These are phyloP conservation scores for Nephrotoma guestfalica DNA, from an alignment of 2,888 invertebrate genomes.

Conservation along the genomic window DNA sequence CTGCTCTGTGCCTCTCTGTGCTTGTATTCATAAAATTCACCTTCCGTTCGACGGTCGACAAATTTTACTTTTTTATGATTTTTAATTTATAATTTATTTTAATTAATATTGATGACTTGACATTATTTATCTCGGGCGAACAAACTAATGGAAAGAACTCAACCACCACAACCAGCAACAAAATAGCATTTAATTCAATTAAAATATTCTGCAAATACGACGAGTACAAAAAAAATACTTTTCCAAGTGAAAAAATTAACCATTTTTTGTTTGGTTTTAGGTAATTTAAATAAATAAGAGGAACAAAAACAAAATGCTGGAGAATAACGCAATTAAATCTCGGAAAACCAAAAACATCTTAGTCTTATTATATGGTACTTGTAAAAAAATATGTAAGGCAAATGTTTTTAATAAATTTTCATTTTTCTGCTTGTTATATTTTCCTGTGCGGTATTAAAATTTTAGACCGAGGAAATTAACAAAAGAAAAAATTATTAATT, in stretches of 20 bases:
- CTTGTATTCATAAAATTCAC: background rate
- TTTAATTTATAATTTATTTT: background rate
- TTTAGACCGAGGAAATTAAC: background rate
- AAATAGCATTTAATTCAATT: background rate
- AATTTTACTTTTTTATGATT: background rate
- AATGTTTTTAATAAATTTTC: background rate
- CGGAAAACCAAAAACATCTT: background rate
- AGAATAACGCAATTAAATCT: background rate
- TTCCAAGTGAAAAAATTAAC: background rate
- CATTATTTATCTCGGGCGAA: background rate
- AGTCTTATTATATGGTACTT: background rate
- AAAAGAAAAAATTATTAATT: background rate
- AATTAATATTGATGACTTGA: background rate
- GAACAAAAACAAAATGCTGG: background rate
- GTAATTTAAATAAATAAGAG: background rate
- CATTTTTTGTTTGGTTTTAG: background rate
- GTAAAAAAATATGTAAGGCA: background rate
- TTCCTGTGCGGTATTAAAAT: background rate
- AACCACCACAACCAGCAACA: background rate
- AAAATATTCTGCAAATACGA: background rate
- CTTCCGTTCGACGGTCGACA: background rate
- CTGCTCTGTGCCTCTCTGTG: background rate
- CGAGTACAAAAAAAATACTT: background rate
- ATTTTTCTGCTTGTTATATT: background rate
- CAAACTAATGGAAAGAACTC: background rate